phyloP scores from a whole-genome alignment of 1,140 invertebrate species.

The Pristionchus pacificus region DNA sequence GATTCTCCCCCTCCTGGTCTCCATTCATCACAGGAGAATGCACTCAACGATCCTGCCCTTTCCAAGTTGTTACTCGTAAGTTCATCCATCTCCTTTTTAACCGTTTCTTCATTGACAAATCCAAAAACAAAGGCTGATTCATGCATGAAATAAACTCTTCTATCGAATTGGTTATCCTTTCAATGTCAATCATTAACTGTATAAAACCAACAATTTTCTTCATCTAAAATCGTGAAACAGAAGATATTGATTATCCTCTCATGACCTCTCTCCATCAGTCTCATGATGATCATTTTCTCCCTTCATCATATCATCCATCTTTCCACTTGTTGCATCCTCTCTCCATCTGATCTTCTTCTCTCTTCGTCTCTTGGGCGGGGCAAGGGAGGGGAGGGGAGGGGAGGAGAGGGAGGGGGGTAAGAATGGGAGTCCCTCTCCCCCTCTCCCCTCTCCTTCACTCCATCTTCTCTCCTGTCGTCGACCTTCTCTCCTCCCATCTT shows the following conservation, averaged over 20 bases:
- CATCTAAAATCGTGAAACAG: too few relatives aligned
- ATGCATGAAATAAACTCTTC: too few relatives aligned
- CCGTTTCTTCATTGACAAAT: too few relatives aligned
- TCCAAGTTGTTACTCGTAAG: constrained; percentile 40
- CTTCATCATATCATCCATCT: not conserved
- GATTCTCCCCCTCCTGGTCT: constrained; percentile 21
- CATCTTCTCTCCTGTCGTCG: not conserved
- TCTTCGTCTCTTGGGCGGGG: not conserved
- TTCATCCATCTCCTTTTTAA: too few relatives aligned
- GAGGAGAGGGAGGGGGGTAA: not conserved
- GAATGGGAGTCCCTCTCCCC: not conserved
- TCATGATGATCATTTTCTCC: too few relatives aligned
- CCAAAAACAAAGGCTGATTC: too few relatives aligned
- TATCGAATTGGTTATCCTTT: too few relatives aligned
- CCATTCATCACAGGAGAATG: constrained; percentile 16
- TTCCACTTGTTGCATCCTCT: not conserved
- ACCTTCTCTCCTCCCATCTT: not conserved
- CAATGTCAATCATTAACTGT: too few relatives aligned
- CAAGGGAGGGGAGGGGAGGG: not conserved
- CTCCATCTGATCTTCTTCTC: not conserved
- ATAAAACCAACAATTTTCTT: too few relatives aligned
- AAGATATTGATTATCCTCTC: too few relatives aligned
- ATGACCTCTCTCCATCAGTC: too few relatives aligned
- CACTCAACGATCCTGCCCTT: constrained; percentile 34
- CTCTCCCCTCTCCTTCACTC: constrained; percentile 22